These are phyloP conservation scores for Adelphocoris suturalis DNA, from an alignment of 2,888 invertebrate species.

Conservation along the genomic window DNA sequence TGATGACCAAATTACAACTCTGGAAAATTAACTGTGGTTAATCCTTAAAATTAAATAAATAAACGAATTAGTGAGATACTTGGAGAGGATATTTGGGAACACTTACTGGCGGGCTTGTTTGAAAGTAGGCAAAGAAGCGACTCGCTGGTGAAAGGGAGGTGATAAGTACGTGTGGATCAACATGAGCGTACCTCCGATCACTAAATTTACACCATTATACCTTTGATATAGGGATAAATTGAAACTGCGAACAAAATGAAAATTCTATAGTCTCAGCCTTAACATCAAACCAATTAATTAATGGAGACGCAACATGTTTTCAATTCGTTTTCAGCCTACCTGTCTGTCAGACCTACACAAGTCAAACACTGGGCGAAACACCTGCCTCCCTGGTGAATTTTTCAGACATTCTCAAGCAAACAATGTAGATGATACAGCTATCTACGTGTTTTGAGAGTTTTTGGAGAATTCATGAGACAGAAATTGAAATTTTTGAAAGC, in stretches of 20 bases:
- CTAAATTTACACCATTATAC: not conserved
- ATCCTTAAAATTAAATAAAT: too few species aligned
- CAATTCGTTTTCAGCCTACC: too few species aligned
- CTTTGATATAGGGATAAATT: not conserved
- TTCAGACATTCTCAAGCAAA: too few species aligned
- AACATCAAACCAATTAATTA: too few species aligned
- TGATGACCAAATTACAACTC: conserved; percentile 36
- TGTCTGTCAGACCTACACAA: too few species aligned
- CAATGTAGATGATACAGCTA: too few species aligned
- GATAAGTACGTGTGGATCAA: not conserved
- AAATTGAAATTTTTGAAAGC: too few species aligned
- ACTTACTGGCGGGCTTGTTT: not conserved
- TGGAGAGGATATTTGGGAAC: not conserved
- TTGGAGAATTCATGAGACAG: too few species aligned
- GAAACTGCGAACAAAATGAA: not conserved
- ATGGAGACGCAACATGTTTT: too few species aligned
- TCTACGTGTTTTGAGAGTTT: too few species aligned
- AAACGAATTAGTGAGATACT: not conserved
- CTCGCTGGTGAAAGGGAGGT: conserved; percentile 16
- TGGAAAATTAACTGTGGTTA: not conserved
- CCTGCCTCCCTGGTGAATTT: too few species aligned
- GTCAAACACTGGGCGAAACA: too few species aligned
- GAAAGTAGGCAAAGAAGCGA: conserved; percentile 45
- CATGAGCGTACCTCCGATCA: not conserved
- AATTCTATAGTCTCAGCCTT: not conserved